These are phyloP conservation scores for Brachionus asplanchnoidis DNA, from an alignment of 1,140 invertebrate genomes.

Conservation along the genomic window DNA sequence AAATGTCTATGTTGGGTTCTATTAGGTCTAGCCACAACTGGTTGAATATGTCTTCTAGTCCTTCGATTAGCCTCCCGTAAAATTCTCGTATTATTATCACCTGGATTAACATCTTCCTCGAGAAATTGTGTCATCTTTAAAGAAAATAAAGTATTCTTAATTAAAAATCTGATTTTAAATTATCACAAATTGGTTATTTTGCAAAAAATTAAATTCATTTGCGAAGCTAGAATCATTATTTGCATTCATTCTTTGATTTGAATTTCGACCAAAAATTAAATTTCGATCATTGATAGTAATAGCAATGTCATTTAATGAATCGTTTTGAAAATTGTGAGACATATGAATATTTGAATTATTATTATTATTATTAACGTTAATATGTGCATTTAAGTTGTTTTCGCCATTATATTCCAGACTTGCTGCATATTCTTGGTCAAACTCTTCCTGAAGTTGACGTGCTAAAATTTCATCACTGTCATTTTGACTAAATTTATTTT, in stretches of 20 bases:
- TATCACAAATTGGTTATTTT: neutral
- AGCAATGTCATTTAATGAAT: neutral
- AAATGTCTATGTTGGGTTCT: neutral
- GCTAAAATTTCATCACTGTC: neutral
- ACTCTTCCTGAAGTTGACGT: neutral
- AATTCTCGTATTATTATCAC: too few relatives aligned
- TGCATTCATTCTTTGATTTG: neutral
- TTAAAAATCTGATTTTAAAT: neutral
- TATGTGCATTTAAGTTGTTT: neutral
- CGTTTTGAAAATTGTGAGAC: neutral
- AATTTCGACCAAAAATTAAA: neutral
- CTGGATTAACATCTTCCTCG: neutral
- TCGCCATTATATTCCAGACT: neutral
- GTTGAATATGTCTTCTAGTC: neutral
- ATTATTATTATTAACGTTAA: neutral
- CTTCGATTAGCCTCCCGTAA: neutral
- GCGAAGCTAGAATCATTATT: neutral
- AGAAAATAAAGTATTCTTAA: neutral
- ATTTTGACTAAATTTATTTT: neutral
- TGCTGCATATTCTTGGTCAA: neutral
- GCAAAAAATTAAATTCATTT: conserved; percentile 1
- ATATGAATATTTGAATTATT: neutral
- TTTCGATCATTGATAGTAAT: neutral
- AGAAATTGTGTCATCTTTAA: neutral
- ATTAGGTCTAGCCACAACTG: neutral